Percentiles rank a stretch among this genome's conserved stretches.
These are phyloP conservation scores for Morus bassanus DNA, from an alignment of 2,797 vertebrate genomes.

Conservation along the genomic window DNA sequence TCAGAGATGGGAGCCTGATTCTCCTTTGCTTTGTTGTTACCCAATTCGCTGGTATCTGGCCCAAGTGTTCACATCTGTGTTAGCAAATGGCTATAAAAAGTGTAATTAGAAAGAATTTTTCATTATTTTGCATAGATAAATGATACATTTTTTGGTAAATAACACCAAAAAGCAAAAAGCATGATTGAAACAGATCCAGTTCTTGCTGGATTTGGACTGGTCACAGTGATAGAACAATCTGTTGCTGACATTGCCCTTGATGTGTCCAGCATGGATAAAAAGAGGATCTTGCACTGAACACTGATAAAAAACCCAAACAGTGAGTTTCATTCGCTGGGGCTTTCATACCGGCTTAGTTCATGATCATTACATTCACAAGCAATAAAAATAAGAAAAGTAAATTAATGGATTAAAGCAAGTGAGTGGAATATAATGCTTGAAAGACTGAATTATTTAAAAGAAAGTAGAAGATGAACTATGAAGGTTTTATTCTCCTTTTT, in stretches of 20 bases:
- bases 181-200: not conserved
- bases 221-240: not conserved
- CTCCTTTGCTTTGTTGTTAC: not conserved
- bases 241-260: not conserved
- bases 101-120: not conserved
- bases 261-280: not conserved
- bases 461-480: not conserved
- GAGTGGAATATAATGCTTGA: not conserved
- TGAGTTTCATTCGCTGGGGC: not conserved
- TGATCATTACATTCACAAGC: not conserved
- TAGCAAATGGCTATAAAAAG: not conserved
- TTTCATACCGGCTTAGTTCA: not conserved
- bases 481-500: not conserved
- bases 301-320: not conserved
- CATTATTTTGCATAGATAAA: not conserved
- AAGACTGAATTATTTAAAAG: not conserved
- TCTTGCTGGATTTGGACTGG: not conserved
- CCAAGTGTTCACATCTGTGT: not conserved
- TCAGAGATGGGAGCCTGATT: not conserved
- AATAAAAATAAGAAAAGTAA: slow-evolving; percentile 16
- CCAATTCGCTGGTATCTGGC: not conserved
- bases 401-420: not conserved
- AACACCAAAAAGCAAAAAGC: not conserved
- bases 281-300: not conserved
- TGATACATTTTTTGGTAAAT: not conserved